Evolutionary conservation across 2,888 invertebrate species (phyloP), one percentile per base, ranked within the genome.

Genomic region (Yponomeuta cagnagella): DNA sequence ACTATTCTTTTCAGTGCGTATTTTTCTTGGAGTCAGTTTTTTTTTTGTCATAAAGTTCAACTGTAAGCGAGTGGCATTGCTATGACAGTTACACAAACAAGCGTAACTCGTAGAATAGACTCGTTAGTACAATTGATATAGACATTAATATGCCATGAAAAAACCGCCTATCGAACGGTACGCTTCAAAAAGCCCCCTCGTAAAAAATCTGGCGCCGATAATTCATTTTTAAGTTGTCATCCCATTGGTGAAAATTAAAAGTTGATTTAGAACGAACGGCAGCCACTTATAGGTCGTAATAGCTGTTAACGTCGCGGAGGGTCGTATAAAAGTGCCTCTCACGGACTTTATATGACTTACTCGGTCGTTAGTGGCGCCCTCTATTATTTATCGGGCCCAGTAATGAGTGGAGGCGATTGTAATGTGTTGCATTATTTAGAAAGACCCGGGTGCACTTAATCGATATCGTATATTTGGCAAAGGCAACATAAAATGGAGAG

Each of bases 271-370:
- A 8, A 43, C 43, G 43, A 43, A 8, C 43, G 8, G 76, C 72
- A 73, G 74, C 63, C 85, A 82, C 84, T 87, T 85, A 85, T 80
- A 78, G 77, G 76, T 73, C 74, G 71, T 83, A 85, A 87, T 82
- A 82, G 79, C 79, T 78, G 74, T 75, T 72, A 75, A 74, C 83
- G 85, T 81, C 87, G 83, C 87, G 88, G 52, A 73, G 74, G 65
- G 76, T 77, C 79, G 79, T 82, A 84, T 83, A 85, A 86, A 88
- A 81, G 88, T 43, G 82, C 83, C 84, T 79, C 85, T 86, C 84
- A 52, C 12, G 52, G 52, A 15, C 15, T 10, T 52, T 52, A 85
- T 83, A 65, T 43, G 85, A 82, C 84, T 83, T 79, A 77, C 78
- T 79, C 78, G 65, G 31, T 64, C 64, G 70, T 70, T 65, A 63